Evolutionary conservation across 2,888 invertebrate genomes (phyloP), one percentile per base, ranked within the genome.

Genomic region (Eurois occulta): DNA sequence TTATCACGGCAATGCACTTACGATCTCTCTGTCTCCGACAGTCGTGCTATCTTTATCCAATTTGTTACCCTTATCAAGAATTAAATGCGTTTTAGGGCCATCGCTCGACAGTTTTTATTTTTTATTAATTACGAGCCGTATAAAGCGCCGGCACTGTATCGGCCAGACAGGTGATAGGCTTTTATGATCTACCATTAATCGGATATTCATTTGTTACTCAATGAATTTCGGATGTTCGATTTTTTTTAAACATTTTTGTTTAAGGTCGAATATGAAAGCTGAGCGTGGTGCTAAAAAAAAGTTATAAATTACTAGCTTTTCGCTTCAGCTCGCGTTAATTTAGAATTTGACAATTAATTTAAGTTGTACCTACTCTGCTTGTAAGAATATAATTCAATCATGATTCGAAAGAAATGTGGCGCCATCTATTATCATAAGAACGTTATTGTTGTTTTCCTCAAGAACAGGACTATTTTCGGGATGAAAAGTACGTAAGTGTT

Each of bases 51-150:
- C 96, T 96, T 94, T 95, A 96, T 96, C 94, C 96, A 96, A 96
- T 96, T 96, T 96, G 96, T 96, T 96, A 96, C 95, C 96, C 95
- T 96, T 96, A 96, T 96, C 96, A 95, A 94, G 95, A 94, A 96
- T 96, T 96, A 96, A 96, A 96, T 96, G 96, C 95, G 94, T 96
- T 96, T 96, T 96, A 96, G 94, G 92, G 92, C 93, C 94, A 91
- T 94, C 93, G 91, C 91, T 93, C 90, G 92, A 89, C 91, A 93
- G 90, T 91, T 94, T 94, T 94, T 94, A 91, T 94, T 94, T 95
- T 94, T 95, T 95, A 95, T 95, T 96, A 96, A 96, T 95, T 95
- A 95, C 93, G 90, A 92, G 86, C 89, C 89, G 90, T 91, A 93
- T 92, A 93, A 90, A 91, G 89, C 90, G 91, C 92, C 94, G 94